These are phyloP conservation scores for Anseranas semipalmata DNA, from an alignment of 2,113 vertebrate genomes.

Conservation along the genomic window DNA sequence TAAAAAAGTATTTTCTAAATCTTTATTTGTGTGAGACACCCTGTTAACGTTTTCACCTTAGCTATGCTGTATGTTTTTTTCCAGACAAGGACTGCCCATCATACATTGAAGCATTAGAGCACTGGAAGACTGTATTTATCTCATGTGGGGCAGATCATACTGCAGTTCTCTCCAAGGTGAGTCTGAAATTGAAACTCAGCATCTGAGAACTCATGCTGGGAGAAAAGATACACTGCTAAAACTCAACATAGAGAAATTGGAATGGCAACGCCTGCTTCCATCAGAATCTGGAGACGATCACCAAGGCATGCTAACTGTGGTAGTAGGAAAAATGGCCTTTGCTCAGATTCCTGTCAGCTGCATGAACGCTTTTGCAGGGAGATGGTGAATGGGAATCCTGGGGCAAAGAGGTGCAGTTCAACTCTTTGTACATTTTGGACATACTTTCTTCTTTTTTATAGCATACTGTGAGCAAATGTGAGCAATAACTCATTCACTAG, in stretches of 20 bases:
- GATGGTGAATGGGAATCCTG: neutral
- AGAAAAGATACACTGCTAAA: neutral
- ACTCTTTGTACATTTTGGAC: neutral
- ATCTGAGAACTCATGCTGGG: neutral
- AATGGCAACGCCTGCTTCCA: neutral
- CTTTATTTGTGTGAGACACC: neutral
- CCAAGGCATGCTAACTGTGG: neutral
- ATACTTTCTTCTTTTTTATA: neutral
- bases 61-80: neutral
- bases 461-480: neutral
- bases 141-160: conserved; percentile 77
- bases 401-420: neutral
- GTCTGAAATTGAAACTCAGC: neutral
- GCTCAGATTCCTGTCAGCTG: neutral
- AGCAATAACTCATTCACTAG: neutral
- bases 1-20: neutral
- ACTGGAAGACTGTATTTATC: conserved; percentile 64
- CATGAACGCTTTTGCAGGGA: neutral
- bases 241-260: neutral
- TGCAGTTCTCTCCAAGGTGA: conserved; percentile 76
- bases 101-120: conserved; percentile 17
- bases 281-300: accelerated
- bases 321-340: neutral
- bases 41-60: neutral
- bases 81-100: conserved; percentile 50